A percentile compares a stretch with the other conserved stretches of the same genome.
Conservation (phyloP, 2,888 invertebrate genomes). For the Fragum whitleyi region DNA sequence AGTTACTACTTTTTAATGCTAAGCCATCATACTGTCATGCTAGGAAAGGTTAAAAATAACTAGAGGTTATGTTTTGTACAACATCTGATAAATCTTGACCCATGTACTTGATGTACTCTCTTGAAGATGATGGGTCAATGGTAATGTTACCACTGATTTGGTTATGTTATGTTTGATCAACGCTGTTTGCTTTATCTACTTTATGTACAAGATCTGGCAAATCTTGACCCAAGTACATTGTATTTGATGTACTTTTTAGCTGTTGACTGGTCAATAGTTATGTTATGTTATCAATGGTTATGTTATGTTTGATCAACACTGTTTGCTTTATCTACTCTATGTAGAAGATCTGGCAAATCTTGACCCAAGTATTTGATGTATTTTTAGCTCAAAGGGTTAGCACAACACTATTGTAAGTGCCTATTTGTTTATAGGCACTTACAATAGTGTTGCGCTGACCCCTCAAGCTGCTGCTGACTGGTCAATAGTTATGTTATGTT, state of each 20-base stretch:
- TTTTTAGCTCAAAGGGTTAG: too few species aligned
- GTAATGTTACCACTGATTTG: too few species aligned
- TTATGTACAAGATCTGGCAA: constrained; percentile 13
- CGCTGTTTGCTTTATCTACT: constrained; percentile 18
- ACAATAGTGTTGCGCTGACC: too few species aligned
- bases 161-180: constrained; percentile 27
- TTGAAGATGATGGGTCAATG: constrained; percentile 42
- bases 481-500: too few species aligned
- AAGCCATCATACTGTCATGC: too few species aligned
- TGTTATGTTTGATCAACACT: constrained; percentile 22
- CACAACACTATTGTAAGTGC: too few species aligned
- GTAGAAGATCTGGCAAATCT: constrained; percentile 29
- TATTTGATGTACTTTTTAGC: constrained; percentile 43
- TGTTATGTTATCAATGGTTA: too few species aligned
- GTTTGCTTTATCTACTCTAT: constrained; percentile 16
- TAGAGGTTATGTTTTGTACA: neutral
- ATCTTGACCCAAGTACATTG: constrained; percentile 51
- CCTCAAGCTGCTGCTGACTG: too few species aligned
- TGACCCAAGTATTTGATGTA: constrained; percentile 48
- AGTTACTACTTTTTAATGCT: too few species aligned
- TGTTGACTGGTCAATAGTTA: too few species aligned
- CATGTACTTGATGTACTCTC: constrained; percentile 42
- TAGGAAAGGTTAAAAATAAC: too few species aligned
- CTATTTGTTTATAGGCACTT: too few species aligned
- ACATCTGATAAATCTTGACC: constrained; percentile 41